Percentiles rank a stretch among this genome's conserved stretches.
Evolutionary conservation across 2,888 invertebrate genomes (phyloP).

Genomic region (Hofmannophila pseudospretella): DNA sequence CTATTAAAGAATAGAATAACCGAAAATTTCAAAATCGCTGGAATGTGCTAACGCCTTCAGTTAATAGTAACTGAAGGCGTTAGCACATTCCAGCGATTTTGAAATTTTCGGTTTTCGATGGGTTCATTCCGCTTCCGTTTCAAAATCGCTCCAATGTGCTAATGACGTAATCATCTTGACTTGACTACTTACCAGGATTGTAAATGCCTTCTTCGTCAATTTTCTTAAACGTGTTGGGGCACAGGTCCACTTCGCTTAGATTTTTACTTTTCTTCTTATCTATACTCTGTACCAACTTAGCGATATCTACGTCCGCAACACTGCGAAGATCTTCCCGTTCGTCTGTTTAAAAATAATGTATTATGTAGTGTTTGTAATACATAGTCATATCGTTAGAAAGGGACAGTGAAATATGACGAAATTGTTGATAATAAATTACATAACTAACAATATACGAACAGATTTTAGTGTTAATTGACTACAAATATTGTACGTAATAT

Average conservation of each 20-base stretch:
- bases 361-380: too few relatives aligned
- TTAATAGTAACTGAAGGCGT: too few relatives aligned
- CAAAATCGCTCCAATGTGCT: too few relatives aligned
- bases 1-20: too few relatives aligned
- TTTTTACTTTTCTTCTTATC: constrained; percentile 56
- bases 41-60: too few relatives aligned
- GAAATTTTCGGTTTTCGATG: too few relatives aligned
- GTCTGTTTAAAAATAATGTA: constrained; percentile 33
- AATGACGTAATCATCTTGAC: too few relatives aligned
- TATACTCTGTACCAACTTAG: constrained; percentile 59
- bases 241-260: constrained; percentile 54
- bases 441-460: background rate
- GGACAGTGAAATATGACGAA: background rate
- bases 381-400: too few relatives aligned
- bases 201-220: constrained; percentile 68
- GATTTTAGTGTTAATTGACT: background rate
- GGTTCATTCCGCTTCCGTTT: too few relatives aligned
- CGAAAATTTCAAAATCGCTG: too few relatives aligned
- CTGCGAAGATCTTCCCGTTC: constrained; percentile 69
- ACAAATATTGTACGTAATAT: background rate
- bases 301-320: constrained; percentile 66
- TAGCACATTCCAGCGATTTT: too few relatives aligned
- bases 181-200: constrained; percentile 59
- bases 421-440: background rate
- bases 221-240: constrained; percentile 64